These are phyloP conservation scores for Neuroterus valhalla DNA, from an alignment of 1,140 invertebrate genomes.

Conservation along the genomic window DNA sequence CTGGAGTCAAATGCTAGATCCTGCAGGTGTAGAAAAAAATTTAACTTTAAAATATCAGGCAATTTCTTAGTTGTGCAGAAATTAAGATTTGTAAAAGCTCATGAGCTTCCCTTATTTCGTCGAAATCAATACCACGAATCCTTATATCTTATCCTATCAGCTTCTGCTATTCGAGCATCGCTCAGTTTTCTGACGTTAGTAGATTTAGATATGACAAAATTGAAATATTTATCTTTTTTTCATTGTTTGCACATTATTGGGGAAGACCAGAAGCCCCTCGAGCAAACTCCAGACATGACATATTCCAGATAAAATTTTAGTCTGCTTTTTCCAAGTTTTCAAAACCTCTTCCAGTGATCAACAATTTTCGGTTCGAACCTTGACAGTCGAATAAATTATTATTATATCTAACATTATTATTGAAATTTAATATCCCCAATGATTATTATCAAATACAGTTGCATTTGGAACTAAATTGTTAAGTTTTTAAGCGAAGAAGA, in stretches of 20 bases:
- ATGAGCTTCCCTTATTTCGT: neutral
- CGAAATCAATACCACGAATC: neutral
- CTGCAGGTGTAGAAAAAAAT: too few relatives aligned
- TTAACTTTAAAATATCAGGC: too few relatives aligned
- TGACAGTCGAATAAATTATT: too few relatives aligned
- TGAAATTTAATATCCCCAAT: neutral
- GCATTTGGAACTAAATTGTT: neutral
- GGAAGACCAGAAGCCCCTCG: neutral
- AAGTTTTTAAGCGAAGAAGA: neutral
- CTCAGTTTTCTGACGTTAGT: neutral
- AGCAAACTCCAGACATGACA: too few relatives aligned
- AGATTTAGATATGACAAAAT: neutral
- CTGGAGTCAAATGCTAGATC: too few relatives aligned
- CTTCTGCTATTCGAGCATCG: neutral
- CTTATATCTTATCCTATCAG: constrained; percentile 17
- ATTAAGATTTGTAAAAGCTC: neutral
- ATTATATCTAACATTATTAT: too few relatives aligned
- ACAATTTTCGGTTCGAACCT: too few relatives aligned
- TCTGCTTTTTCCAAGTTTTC: neutral
- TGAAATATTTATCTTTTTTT: neutral
- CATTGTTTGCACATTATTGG: neutral
- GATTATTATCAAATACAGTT: neutral
- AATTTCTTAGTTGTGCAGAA: too few relatives aligned
- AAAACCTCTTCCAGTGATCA: neutral
- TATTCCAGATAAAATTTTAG: too few relatives aligned